phyloP scores from a whole-genome alignment of 2,113 vertebrate species.

The Lanius ludovicianus region DNA sequence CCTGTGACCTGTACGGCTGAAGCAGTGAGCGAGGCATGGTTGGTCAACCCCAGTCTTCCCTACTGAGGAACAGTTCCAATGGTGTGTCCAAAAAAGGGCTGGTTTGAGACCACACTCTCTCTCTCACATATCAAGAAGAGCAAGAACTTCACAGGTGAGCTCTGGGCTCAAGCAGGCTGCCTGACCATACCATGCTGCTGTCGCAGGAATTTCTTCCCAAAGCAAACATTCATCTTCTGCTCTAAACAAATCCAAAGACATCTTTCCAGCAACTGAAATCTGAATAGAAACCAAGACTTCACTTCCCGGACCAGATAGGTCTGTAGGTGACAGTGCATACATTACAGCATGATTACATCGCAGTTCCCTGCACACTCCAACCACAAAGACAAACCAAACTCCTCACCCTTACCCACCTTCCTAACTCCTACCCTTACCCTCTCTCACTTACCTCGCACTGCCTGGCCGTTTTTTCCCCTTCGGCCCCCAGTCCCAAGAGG shows the following conservation, averaged over 20 bases:
- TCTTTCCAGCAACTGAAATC: background rate
- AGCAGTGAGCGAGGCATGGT: background rate
- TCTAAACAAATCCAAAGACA: accelerated
- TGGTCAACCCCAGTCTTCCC: background rate
- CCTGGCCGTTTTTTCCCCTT: accelerated
- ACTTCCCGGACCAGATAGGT: background rate
- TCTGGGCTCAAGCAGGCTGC: background rate
- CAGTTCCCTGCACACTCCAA: background rate
- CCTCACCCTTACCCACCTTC: background rate
- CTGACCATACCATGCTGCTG: accelerated
- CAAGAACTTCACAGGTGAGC: background rate
- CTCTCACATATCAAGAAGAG: background rate
- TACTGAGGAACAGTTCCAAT: background rate
- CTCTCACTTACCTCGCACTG: background rate
- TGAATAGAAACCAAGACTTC: background rate
- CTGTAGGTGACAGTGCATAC: background rate
- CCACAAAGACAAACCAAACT: background rate
- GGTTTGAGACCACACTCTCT: background rate
- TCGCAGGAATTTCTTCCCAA: accelerated
- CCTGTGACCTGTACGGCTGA: background rate
- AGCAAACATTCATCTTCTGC: accelerated
- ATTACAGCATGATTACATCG: background rate
- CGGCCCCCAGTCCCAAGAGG: background rate
- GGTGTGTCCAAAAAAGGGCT: background rate
- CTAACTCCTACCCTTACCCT: background rate